Conservation (phyloP, 2,797 vertebrate species). For the Eulemur coronatus region DNA sequence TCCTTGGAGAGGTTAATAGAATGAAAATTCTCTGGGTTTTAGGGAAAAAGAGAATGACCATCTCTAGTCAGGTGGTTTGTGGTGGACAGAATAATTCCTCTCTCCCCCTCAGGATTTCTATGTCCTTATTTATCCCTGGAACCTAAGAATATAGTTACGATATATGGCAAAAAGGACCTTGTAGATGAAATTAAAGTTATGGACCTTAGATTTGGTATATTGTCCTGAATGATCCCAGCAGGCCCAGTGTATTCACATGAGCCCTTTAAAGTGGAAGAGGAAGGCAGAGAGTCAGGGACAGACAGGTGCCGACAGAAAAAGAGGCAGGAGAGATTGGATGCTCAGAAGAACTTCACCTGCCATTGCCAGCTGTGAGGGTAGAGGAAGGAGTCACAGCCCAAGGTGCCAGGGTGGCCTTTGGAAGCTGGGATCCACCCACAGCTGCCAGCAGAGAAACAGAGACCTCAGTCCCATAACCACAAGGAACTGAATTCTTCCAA, state of each 20-base stretch:
- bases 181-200: not conserved
- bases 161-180: not conserved
- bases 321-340: not conserved
- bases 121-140: not conserved
- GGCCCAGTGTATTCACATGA: not conserved
- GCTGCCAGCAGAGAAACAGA: not conserved
- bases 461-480: not conserved
- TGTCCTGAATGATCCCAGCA: not conserved
- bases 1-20: not conserved
- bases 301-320: not conserved
- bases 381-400: not conserved
- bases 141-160: not conserved
- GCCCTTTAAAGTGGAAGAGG: not conserved
- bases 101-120: not conserved
- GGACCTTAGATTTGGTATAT: not conserved
- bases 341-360: not conserved
- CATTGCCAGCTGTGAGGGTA: not conserved
- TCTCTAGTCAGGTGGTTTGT: not conserved
- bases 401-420: not conserved
- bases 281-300: not conserved
- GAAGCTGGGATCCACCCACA: not conserved
- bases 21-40: not conserved
- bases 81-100: not conserved
- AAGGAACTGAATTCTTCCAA: not conserved
- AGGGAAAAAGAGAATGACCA: not conserved